Conservation (phyloP, 2,113 vertebrate genomes). For the Heliornis fulica region DNA sequence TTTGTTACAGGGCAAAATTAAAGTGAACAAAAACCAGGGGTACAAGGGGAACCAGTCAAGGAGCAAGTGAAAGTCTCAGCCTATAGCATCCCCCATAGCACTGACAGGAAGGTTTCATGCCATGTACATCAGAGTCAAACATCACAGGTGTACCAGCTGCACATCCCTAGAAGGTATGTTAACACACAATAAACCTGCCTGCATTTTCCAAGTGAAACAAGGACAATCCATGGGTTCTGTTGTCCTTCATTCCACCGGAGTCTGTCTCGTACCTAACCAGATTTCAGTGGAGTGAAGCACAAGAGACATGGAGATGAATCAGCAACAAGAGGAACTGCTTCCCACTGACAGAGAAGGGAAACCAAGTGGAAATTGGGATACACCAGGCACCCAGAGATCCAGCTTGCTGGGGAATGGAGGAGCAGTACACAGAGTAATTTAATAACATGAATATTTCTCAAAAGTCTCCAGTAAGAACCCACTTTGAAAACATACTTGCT, state of each 20-base stretch:
- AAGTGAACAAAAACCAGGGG: rapidly evolving
- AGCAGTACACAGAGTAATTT: not conserved
- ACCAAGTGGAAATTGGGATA: not conserved
- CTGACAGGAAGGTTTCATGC: not conserved
- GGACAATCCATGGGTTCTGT: constrained; percentile 84
- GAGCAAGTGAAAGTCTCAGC: rapidly evolving
- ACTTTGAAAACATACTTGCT: not conserved
- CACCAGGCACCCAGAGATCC: not conserved
- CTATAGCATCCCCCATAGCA: not conserved
- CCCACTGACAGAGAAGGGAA: not conserved
- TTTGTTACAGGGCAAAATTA: not conserved
- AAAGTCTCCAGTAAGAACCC: not conserved
- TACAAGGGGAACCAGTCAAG: rapidly evolving
- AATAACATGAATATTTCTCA: not conserved
- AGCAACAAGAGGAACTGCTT: not conserved
- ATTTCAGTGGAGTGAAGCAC: constrained; percentile 99
- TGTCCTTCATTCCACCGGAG: constrained; percentile 99
- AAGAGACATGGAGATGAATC: constrained; percentile 86
- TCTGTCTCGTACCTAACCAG: constrained; percentile 94
- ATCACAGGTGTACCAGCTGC: rapidly evolving
- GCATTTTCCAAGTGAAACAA: not conserved
- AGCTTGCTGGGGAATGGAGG: not conserved
- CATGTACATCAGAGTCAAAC: not conserved
- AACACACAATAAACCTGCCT: not conserved
- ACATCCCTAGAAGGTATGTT: not conserved